Evolutionary conservation across 2,113 vertebrate species (phyloP), one percentile per base, ranked within the genome.

Genomic region (Sylvilagus bachmani): DNA sequence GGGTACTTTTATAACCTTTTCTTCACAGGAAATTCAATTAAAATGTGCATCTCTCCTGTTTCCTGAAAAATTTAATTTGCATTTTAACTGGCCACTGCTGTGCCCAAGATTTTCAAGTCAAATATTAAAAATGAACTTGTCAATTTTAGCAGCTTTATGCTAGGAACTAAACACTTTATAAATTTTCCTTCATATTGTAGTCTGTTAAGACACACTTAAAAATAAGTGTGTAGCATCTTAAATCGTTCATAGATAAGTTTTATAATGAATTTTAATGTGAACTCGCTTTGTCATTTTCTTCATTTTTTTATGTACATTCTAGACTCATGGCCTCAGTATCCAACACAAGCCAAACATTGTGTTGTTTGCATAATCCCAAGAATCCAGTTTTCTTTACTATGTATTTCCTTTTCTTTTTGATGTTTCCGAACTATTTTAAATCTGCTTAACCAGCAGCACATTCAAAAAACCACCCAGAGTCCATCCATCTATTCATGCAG

Each of bases 101-200:
- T 92, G 85, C 83, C 33, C 80, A 92, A 89, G 91, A 90, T 11
- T 44, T 85, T 95, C 31, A 86, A 96, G 82, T 89, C 58, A 94
- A 97, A 71, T 95, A 44, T 96, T 96, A 95, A 92, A 95, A 97
- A 93, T 55, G 29, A 93, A 49, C 49, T 92, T 95, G n/a, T 83
- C 93, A 93, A 51, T 55, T 86, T 87, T 81, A 96, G 29, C 29
- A 91, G 21, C 21, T 19, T 73, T 90, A 67, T 83, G 58, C 61
- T 94, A 27, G 53, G 29, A 89, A 71, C 91, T 91, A 82, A 94
- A 73, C 58, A 89, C 11, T 92, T 91, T 53, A 95, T 78, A 94
- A 17, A 86, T 33, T 96, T 82, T 75, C 16, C 58, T 55, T 80
- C 55, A 84, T 95, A 96, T 91, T 87, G 2, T 81, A 81, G 13